Evolutionary conservation across 2,797 vertebrate genomes (phyloP), one percentile per base, ranked within the genome.

Genomic region (Danio choprae): DNA sequence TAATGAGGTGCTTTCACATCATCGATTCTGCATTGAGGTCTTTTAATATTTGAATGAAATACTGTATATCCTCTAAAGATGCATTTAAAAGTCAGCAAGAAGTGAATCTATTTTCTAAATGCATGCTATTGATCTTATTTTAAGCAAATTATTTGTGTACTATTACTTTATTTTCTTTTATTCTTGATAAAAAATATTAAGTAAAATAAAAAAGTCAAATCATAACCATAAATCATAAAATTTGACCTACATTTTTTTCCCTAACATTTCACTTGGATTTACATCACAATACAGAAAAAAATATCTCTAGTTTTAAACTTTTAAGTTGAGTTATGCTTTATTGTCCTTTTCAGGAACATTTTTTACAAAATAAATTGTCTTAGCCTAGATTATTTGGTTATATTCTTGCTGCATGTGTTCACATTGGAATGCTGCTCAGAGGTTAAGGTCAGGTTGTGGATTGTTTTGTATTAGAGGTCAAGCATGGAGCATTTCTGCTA

Each of bases 381-480:
- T n/a, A 4, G 11, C 15, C 7, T 75, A 62, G 16, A 53, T 20
- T 11, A 53, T 65, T 56, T 48, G 15, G 20, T 20, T 68, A 36
- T 51, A 46, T 59, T 7, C 16, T 43, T 44, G 38, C 15, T 53
- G 6, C 40, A 29, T 44, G 22, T 44, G 16, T 51, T 79, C 7
- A 0, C 12, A 12, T 36, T 71, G 15, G 18, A 70, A 71, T 71
- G 77, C 67, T 79, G n/a, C 36, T 69, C 18, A 29, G 60, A 29
- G 48, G 73, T 59, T 60, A 22, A 70, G 44, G 48, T 80, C 59
- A 56, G 40, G 12, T 80, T 16, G 16, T 65, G 4, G 20, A 56
- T 40, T 62, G 72, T 53, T 20, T 36, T 70, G 15, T 62, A 43
- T 62, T 6, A 16, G 38, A 20, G 68, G 20, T 64, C 18, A 46